Evolutionary conservation across 2,113 vertebrate species (phyloP), one percentile per base, ranked within the genome.

Genomic region (Ailurus styani): DNA sequence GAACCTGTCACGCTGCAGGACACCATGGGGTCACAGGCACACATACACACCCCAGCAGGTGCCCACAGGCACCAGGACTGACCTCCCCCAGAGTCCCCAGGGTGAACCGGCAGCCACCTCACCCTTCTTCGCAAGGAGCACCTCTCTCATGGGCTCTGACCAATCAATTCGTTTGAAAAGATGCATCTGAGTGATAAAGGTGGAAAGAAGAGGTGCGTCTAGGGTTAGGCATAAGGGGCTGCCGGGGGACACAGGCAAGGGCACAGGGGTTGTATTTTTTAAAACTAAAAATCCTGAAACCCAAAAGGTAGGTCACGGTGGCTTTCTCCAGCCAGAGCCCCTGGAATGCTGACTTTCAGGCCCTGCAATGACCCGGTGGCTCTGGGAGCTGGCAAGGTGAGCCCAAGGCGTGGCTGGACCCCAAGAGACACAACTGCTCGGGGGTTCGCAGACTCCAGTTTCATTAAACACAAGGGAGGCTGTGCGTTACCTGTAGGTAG

Each of bases 401-500:
- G 13, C 31, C 64, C 13, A 0, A 7, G 45, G 8, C 27, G 5
- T 2, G 55, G 12, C 29, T 29, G 25, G 21, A 31, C 6, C 66
- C 42, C 66, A 21, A 37, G 4, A 85, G 9, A 42, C 29, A 29
- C 27, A 40, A 37, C 15, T 42, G 25, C 25, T 85, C 42, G 40
- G 45, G 21, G 34, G 31, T 83, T 62, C 70, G 27, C n/a, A 90
- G 57, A 62, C n/a, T 70, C 54, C 40, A 47, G 37, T 31, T 34
- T 79, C n/a, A 55, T 70, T 50, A 78, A 81, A 70, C 64, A 52
- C 4, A 55, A 18, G 17, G n/a, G 0, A 0, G 55, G 72, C 25
- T 13, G 31, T 0, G 13, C 66, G 75, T 31, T 92, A 0, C 6
- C 72, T 62, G 14, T 52, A 7, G 6, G 27, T 12, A 9, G 77